phyloP scores from a whole-genome alignment of 2,113 vertebrate genomes.

The Nothobranchius kuhntae region DNA sequence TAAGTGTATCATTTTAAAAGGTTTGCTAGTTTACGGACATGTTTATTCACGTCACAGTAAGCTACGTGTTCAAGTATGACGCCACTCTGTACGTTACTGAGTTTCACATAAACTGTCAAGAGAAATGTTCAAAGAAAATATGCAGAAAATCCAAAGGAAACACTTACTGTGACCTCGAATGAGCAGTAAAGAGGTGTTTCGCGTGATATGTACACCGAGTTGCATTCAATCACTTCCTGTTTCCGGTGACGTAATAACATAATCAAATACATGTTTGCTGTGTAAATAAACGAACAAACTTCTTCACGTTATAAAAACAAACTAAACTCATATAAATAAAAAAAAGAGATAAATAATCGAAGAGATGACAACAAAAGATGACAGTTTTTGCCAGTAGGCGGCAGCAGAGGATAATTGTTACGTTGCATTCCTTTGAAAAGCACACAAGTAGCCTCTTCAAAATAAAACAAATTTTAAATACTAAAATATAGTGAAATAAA shows the following conservation, averaged over 20 bases:
- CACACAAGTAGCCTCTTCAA: too few species aligned
- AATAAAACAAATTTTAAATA: too few species aligned
- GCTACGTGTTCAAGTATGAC: background rate
- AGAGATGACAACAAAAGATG: background rate
- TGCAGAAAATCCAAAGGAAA: background rate
- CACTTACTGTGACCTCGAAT: slow-evolving; percentile 49
- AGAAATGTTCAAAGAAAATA: background rate
- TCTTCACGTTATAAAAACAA: background rate
- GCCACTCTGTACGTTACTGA: too few species aligned
- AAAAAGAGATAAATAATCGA: background rate
- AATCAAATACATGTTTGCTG: background rate
- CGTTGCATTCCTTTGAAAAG: background rate
- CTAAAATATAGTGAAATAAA: too few species aligned
- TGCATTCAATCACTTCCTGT: slow-evolving; percentile 48
- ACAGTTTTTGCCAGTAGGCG: slow-evolving; percentile 25
- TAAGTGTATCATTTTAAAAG: too few species aligned
- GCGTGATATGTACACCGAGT: slow-evolving; percentile 5
- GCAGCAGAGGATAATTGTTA: slow-evolving; percentile 36
- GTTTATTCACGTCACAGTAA: background rate
- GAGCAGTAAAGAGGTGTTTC: slow-evolving; percentile 3
- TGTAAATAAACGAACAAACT: background rate
- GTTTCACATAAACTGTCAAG: background rate
- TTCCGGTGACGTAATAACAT: slow-evolving; percentile 53
- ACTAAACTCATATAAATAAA: background rate
- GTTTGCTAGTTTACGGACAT: background rate